Evolutionary conservation across 2,113 vertebrate genomes (phyloP).

Genomic region (Lampris megalopsis): DNA sequence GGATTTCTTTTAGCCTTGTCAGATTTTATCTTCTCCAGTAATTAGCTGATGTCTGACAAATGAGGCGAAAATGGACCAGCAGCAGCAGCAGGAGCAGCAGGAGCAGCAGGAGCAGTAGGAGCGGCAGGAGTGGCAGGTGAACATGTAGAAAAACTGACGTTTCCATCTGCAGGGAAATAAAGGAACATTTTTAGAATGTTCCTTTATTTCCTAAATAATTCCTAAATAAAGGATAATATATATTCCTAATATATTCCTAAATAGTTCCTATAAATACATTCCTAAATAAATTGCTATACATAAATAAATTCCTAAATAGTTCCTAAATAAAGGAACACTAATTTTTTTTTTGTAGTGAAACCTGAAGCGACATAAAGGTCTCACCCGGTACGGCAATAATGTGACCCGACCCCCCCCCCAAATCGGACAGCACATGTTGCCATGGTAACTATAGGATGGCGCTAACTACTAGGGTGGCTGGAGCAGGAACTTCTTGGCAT

Average conservation of each 20-base stretch:
- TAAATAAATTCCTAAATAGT: no score
- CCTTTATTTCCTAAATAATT: no score
- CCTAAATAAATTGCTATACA: no score
- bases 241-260: no score
- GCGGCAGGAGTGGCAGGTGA: slow-evolving; percentile 15
- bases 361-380: slow-evolving; percentile 42
- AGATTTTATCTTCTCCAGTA: slow-evolving; percentile 19
- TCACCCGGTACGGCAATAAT: slow-evolving; percentile 23
- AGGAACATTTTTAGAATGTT: no score
- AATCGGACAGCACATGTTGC: slow-evolving; percentile 58
- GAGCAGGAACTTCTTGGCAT: slow-evolving; percentile 25
- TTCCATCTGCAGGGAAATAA: slow-evolving; percentile 30
- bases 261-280: no score
- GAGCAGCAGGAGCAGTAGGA: neutral
- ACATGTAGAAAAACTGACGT: slow-evolving; percentile 19
- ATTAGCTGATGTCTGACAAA: slow-evolving; percentile 13
- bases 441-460: slow-evolving; percentile 60
- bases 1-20: slow-evolving; percentile 22
- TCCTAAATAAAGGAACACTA: no score
- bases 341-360: neutral
- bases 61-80: neutral
- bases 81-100: slow-evolving; percentile 14
- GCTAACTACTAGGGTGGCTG: slow-evolving; percentile 2
- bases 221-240: no score
- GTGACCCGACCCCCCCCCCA: slow-evolving; percentile 51